Conservation (phyloP, 2,888 invertebrate genomes). For the Diplazon laetatorius region DNA sequence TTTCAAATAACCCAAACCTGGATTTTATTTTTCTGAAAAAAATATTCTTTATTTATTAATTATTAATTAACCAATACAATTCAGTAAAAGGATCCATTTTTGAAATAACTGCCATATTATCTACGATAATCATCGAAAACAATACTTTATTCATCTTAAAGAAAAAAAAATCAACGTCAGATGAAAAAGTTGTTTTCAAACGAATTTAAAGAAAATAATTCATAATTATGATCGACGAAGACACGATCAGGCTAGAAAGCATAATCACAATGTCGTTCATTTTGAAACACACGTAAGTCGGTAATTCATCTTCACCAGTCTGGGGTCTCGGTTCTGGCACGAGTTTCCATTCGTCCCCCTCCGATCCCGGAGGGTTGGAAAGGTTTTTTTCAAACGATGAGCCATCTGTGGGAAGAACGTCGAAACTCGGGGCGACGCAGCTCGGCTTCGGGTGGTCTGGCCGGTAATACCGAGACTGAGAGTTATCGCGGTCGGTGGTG, state of each 20-base stretch:
- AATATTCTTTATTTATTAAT: no score
- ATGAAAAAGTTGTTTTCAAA: background rate
- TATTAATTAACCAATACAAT: no score
- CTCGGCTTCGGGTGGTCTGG: slow-evolving; percentile 68
- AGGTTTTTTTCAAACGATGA: slow-evolving; percentile 75
- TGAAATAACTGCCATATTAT: no score
- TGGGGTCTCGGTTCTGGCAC: slow-evolving; percentile 67
- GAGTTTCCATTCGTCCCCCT: slow-evolving; percentile 66
- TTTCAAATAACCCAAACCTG: no score
- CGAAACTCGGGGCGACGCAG: slow-evolving; percentile 74
- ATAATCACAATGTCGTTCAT: background rate
- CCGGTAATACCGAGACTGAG: slow-evolving; percentile 76
- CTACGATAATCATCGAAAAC: no score
- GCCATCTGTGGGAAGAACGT: slow-evolving; percentile 79
- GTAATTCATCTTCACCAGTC: slow-evolving; percentile 77
- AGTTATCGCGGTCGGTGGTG: slow-evolving; percentile 80
- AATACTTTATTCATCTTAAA: no score
- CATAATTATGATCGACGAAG: background rate
- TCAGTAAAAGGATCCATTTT: no score
- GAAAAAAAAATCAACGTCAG: no score
- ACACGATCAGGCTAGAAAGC: background rate
- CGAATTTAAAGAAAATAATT: background rate
- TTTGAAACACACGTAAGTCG: slow-evolving; percentile 71
- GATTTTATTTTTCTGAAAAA: no score
- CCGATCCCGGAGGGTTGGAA: slow-evolving; percentile 78